A percentile compares a stretch with the other conserved stretches of the same genome.
Evolutionary conservation across 2,888 invertebrate species (phyloP).

Genomic region (Galerucella nymphaeae): DNA sequence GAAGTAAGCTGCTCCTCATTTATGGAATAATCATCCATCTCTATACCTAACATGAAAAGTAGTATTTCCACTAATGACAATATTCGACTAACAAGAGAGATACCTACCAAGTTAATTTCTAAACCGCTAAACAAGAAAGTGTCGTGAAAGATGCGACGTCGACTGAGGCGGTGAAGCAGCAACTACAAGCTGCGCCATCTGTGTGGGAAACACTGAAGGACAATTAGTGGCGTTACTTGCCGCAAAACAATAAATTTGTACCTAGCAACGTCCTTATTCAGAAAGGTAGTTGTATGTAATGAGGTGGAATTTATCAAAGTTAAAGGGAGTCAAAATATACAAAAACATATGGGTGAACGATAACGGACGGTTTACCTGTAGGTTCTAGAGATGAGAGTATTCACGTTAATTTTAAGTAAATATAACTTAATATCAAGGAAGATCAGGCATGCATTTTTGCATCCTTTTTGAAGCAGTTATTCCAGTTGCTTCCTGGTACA

Average conservation of each 20-base stretch:
- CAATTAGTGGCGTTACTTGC: constrained; percentile 54
- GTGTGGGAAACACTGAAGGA: constrained; percentile 48
- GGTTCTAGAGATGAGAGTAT: too few relatives aligned
- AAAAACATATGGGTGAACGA: background rate
- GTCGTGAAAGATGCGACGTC: constrained; percentile 27
- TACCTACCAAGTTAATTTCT: constrained; percentile 22
- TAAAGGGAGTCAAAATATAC: background rate
- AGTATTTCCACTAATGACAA: background rate
- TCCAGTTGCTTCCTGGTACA: too few relatives aligned
- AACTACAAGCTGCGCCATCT: constrained; percentile 49
- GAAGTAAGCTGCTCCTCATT: too few relatives aligned
- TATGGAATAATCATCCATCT: background rate
- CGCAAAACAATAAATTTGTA: constrained; percentile 51
- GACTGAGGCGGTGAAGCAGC: constrained; percentile 1
- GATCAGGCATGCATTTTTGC: too few relatives aligned
- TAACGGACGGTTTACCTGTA: background rate
- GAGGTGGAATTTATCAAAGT: background rate
- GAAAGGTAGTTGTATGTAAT: constrained; percentile 2
- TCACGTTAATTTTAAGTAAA: too few relatives aligned
- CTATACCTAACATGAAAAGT: background rate
- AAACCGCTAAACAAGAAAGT: constrained; percentile 33
- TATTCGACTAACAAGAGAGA: constrained; percentile 6
- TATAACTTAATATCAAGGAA: too few relatives aligned
- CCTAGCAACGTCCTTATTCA: constrained; percentile 32
- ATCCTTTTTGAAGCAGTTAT: too few relatives aligned